Base-by-base conservation (phyloP, 2,113 vertebrate genomes). In the Patagioenas fasciata region DNA sequence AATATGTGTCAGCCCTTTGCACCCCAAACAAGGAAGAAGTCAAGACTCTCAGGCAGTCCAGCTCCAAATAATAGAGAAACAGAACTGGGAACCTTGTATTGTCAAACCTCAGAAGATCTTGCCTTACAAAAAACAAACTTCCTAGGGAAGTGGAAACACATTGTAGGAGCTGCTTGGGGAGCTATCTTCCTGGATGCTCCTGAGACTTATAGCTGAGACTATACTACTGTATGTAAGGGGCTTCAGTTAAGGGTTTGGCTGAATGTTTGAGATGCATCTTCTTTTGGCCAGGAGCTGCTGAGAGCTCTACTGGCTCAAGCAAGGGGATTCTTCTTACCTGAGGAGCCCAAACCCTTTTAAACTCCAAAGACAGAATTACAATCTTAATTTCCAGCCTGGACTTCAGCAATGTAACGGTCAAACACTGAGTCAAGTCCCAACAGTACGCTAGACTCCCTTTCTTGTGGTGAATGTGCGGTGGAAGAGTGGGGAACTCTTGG, bases 161-260 rank as follows among this genome's bases (percentile, higher is more conserved):
- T 42, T 56, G 20, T n/a, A 48, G 44, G 28, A 88, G 70, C 25
- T 80, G 24, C 25, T 29, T 1, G 1, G 36, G 36, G 24, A 88
- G 17, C 18, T 58, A 11, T 40, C 10, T 56, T 53, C 47, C 26
- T 8, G 6, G 29, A 48, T 0, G 2, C 36, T 65, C 56, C 72
- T 20, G 17, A 84, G 18, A 61, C 53, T 34, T 87, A 38, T 12
- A 67, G 61, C 29, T 0, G 0, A 16, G 25, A 26, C n/a, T 12
- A 1, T 2, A 9, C 12, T 24, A 56, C 17, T 57, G 5, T 9
- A n/a, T 1, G 4, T 1, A 56, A 36, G 47, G 7, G 10, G 6
- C 9, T 80, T 21, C 53, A 83, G 19, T 47, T 48, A 81, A 62
- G 15, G 36, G 32, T n/a, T 61, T 60, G 44, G 32, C 16, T 64